phyloP scores from a whole-genome alignment of 2,113 vertebrate species.

The Suncus etruscus region DNA sequence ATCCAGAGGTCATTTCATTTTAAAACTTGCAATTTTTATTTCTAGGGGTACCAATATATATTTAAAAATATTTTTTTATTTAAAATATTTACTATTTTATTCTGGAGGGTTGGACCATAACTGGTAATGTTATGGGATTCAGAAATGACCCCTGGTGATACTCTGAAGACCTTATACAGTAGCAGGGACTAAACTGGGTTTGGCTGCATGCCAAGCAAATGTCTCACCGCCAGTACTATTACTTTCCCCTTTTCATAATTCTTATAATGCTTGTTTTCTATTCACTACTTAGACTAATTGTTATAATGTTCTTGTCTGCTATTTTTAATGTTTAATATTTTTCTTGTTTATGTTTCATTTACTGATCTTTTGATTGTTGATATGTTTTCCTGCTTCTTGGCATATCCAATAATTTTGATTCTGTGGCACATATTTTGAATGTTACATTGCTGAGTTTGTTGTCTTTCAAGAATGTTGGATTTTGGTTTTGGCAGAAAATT shows the following conservation, averaged over 20 bases:
- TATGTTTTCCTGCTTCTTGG: slow-evolving; percentile 8
- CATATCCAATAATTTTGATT: slow-evolving; percentile 15
- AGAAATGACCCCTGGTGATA: too few relatives aligned
- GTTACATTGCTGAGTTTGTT: slow-evolving; percentile 7
- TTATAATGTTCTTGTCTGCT: slow-evolving; percentile 19
- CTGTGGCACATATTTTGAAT: slow-evolving; percentile 2
- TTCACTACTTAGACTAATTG: slow-evolving; percentile 16
- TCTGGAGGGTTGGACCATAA: too few relatives aligned
- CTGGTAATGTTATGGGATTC: too few relatives aligned
- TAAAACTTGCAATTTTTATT: neutral
- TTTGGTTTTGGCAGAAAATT: slow-evolving; percentile 20
- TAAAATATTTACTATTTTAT: too few relatives aligned
- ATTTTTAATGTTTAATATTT: neutral
- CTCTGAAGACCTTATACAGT: too few relatives aligned
- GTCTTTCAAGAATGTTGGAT: slow-evolving; percentile 1
- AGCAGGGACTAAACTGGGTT: too few relatives aligned
- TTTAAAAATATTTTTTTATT: too few relatives aligned
- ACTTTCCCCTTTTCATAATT: neutral
- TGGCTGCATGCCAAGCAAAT: too few relatives aligned
- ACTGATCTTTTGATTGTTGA: neutral
- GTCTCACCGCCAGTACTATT: too few relatives aligned
- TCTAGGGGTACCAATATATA: neutral
- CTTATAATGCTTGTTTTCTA: slow-evolving; percentile 32
- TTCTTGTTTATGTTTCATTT: slow-evolving; percentile 35
- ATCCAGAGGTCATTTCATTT: slow-evolving; percentile 2